These are phyloP conservation scores for Netelia inedita DNA, from an alignment of 2,888 invertebrate genomes.

Conservation along the genomic window DNA sequence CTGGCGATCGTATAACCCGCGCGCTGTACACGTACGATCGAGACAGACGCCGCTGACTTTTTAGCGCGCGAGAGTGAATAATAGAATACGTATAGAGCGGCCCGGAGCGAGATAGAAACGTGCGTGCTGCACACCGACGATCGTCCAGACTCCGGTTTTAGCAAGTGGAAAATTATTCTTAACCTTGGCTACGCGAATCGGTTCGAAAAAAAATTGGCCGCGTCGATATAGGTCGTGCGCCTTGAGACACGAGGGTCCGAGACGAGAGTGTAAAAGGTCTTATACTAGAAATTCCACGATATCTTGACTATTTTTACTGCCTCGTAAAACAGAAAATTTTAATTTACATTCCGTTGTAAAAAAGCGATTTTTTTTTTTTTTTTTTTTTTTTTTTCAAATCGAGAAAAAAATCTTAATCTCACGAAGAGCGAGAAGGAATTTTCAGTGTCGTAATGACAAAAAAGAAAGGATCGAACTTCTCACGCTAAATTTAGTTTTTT, in stretches of 20 bases:
- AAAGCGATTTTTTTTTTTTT: background rate
- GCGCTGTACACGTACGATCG: conserved; percentile 12
- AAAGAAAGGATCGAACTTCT: background rate
- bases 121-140: background rate
- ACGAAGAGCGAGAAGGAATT: background rate
- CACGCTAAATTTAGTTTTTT: no score
- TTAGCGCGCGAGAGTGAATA: background rate
- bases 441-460: background rate
- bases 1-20: conserved; percentile 6
- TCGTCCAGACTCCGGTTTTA: background rate
- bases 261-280: background rate
- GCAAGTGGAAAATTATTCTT: conserved; percentile 62
- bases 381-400: background rate
- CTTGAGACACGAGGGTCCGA: background rate
- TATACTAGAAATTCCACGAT: background rate
- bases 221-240: conserved; percentile 14
- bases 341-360: conserved; percentile 16
- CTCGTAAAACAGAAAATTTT: conserved; percentile 26
- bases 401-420: background rate
- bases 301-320: background rate
- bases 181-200: conserved; percentile 50
- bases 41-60: conserved; percentile 18
- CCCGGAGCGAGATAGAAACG: conserved; percentile 5
- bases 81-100: background rate
- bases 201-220: conserved; percentile 42